A percentile compares a stretch with the other conserved stretches of the same genome.
These are phyloP conservation scores for Periplaneta americana DNA, from an alignment of 1,140 invertebrate genomes.

Conservation along the genomic window DNA sequence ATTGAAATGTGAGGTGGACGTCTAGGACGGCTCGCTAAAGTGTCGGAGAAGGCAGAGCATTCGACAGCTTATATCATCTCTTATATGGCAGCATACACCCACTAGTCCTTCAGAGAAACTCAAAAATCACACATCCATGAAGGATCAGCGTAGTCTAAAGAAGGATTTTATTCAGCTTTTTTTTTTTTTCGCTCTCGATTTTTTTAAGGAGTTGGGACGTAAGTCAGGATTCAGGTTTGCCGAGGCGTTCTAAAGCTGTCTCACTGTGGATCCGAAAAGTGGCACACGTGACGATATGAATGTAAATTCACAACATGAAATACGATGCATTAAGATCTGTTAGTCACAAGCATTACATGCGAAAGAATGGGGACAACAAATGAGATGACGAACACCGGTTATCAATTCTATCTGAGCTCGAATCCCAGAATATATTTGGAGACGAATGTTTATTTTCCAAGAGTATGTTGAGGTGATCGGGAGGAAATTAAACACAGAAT, in stretches of 20 bases:
- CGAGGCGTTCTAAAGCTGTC: background rate
- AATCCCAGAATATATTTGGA: background rate
- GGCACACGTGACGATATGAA: background rate
- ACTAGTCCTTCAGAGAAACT: background rate
- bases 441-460: no score
- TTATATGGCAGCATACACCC: background rate
- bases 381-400: no score
- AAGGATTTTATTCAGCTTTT: slow-evolving; percentile 3
- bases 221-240: background rate
- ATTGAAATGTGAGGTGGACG: background rate
- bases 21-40: no score
- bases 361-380: no score
- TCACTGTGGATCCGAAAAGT: background rate
- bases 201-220: background rate
- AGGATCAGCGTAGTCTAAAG: slow-evolving; percentile 3
- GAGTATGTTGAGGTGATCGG: no score
- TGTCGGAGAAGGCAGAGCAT: background rate
- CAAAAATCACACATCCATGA: slow-evolving; percentile 7
- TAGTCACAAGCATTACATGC: no score
- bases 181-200: background rate
- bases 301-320: no score
- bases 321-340: no score
- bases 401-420: no score
- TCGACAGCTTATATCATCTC: background rate
- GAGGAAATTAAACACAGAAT: no score